Evolutionary conservation across 2,888 invertebrate species (phyloP).

Genomic region (Ptychoptera contaminata): DNA sequence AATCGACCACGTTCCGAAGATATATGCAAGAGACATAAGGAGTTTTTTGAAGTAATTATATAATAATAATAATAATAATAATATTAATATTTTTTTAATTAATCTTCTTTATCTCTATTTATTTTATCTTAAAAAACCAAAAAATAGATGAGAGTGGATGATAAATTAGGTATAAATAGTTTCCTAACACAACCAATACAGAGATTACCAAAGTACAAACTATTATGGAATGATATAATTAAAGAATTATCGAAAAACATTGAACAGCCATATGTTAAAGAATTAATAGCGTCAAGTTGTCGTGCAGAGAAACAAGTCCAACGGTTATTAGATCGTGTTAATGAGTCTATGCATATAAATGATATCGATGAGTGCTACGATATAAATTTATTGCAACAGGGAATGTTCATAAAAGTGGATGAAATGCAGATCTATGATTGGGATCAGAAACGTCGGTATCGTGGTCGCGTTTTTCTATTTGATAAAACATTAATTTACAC

Average conservation of each 20-base stretch:
- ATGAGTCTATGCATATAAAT: conserved; percentile 29
- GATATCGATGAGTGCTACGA: conserved; percentile 27
- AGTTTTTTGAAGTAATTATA: conserved; percentile 29
- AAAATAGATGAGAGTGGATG: conserved; percentile 22
- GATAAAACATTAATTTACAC: conserved; percentile 29
- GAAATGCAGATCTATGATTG: conserved; percentile 25
- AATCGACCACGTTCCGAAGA: conserved; percentile 28
- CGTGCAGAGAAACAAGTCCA: conserved; percentile 27
- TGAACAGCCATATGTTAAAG: not conserved
- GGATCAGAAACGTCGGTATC: conserved; percentile 22
- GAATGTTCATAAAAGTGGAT: conserved; percentile 27
- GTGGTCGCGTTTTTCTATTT: conserved; percentile 27
- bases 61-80: too few species aligned
- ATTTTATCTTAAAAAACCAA: not conserved
- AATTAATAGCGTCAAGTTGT: conserved; percentile 24
- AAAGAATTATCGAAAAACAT: conserved; percentile 16
- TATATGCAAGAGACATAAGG: conserved; percentile 24
- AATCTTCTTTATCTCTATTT: too few species aligned
- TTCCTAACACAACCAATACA: conserved; percentile 30
- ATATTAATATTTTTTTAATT: too few species aligned
- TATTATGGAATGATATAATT: conserved; percentile 26
- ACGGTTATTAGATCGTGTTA: conserved; percentile 23
- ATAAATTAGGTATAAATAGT: conserved; percentile 30
- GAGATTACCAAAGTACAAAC: conserved; percentile 28
- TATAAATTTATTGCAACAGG: conserved; percentile 20